Evolutionary conservation across 2,113 vertebrate genomes (phyloP).

Genomic region (Elgaria multicarinata): DNA sequence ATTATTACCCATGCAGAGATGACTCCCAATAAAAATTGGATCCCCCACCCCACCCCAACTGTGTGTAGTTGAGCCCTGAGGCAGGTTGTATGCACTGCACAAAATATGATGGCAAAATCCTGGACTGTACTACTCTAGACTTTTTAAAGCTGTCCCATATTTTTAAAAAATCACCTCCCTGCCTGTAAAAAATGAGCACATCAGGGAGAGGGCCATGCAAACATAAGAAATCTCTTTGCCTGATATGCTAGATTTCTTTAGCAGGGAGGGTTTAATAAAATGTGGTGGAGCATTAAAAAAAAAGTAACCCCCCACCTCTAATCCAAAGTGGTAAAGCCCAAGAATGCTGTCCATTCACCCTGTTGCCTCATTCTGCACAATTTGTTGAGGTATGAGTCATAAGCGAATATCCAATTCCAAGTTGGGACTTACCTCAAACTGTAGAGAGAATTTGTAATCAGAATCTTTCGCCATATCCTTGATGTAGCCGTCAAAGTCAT

Average conservation of each 20-base stretch:
- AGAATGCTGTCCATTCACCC: background rate
- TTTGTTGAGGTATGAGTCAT: background rate
- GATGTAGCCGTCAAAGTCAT: constrained; percentile 94
- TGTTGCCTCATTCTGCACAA: background rate
- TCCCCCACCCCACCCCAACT: too few relatives aligned
- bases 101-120: background rate
- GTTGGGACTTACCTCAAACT: constrained; percentile 89
- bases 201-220: background rate
- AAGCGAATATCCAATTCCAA: background rate
- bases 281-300: background rate
- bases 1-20: too few relatives aligned
- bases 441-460: constrained; percentile 96
- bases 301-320: background rate
- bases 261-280: background rate
- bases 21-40: too few relatives aligned
- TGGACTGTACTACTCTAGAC: background rate
- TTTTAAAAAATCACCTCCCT: background rate
- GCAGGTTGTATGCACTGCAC: too few relatives aligned
- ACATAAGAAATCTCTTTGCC: background rate
- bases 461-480: constrained; percentile 99
- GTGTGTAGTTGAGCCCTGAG: too few relatives aligned
- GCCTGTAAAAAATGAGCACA: background rate
- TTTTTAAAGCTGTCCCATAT: background rate
- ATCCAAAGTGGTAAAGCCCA: background rate
- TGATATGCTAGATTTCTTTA: background rate